phyloP scores from a whole-genome alignment of 1,140 invertebrate species.

The Subanguina moxae region DNA sequence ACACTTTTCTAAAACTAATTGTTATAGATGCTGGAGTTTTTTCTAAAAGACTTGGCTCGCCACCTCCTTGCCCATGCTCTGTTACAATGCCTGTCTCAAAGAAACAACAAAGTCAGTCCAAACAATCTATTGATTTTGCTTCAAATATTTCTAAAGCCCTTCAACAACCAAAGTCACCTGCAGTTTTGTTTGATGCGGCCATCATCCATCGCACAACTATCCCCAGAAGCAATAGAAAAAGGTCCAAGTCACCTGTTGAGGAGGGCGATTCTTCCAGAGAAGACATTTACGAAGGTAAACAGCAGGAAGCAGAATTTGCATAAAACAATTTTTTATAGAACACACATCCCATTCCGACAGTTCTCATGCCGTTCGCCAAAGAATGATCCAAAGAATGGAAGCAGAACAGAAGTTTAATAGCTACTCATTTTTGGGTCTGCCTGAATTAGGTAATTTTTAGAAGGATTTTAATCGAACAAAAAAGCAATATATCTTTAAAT shows the following conservation, averaged over 20 bases:
- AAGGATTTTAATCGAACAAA: background rate
- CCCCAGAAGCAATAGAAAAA: background rate
- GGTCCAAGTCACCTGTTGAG: background rate
- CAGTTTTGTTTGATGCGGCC: background rate
- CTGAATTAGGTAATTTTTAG: slow-evolving; percentile 28
- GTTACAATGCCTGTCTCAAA: background rate
- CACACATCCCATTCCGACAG: slow-evolving; percentile 6
- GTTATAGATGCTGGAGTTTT: too few species aligned
- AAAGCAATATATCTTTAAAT: background rate
- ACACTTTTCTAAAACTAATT: too few species aligned
- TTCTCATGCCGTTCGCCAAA: slow-evolving; percentile 21
- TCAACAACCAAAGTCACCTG: background rate
- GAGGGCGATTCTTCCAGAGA: background rate
- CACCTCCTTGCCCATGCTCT: background rate
- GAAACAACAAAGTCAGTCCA: background rate
- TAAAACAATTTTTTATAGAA: background rate
- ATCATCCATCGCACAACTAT: background rate
- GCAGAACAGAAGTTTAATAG: slow-evolving; percentile 29
- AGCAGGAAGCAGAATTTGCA: background rate
- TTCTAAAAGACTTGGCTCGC: background rate
- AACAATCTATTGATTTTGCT: background rate
- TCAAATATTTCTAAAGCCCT: background rate
- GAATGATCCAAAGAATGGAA: slow-evolving; percentile 29
- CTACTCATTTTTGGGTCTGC: slow-evolving; percentile 27
- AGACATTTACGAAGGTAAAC: background rate